Conservation (phyloP, 2,113 vertebrate species). For the Pongo pygmaeus region DNA sequence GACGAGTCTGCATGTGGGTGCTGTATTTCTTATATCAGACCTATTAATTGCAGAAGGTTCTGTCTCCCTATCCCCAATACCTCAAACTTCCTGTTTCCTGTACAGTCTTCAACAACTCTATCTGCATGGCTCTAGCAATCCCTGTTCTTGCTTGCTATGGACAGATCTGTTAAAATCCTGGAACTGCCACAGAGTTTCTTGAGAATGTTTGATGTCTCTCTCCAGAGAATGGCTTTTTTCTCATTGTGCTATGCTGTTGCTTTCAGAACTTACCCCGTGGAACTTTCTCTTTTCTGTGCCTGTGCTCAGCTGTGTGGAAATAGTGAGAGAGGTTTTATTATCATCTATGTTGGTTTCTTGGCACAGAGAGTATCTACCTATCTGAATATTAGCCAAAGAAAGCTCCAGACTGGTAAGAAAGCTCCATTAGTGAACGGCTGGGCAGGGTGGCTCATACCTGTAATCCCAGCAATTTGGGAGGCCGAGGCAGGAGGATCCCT, state of each 20-base stretch:
- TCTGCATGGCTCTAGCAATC: neutral
- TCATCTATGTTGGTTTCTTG: neutral
- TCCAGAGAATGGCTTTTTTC: neutral
- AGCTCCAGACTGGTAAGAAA: neutral
- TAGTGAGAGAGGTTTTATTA: neutral
- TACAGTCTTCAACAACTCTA: conserved; percentile 8
- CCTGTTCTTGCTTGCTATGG: neutral
- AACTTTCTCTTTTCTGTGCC: neutral
- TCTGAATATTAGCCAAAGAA: neutral
- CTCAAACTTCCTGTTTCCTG: neutral
- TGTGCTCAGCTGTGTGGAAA: neutral
- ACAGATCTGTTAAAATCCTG: neutral
- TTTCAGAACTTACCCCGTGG: neutral
- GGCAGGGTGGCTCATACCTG: no score
- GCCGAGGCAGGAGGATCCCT: no score
- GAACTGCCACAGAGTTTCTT: neutral
- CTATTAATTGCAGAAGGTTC: neutral
- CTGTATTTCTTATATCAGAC: neutral
- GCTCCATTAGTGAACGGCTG: neutral
- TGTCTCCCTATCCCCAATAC: neutral
- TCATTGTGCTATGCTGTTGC: neutral
- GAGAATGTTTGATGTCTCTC: neutral
- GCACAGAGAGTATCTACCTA: neutral
- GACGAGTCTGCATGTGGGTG: neutral
- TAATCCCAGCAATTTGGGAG: no score